Conservation (phyloP, 2,888 invertebrate genomes). For the Conops quadrifasciatus region DNA sequence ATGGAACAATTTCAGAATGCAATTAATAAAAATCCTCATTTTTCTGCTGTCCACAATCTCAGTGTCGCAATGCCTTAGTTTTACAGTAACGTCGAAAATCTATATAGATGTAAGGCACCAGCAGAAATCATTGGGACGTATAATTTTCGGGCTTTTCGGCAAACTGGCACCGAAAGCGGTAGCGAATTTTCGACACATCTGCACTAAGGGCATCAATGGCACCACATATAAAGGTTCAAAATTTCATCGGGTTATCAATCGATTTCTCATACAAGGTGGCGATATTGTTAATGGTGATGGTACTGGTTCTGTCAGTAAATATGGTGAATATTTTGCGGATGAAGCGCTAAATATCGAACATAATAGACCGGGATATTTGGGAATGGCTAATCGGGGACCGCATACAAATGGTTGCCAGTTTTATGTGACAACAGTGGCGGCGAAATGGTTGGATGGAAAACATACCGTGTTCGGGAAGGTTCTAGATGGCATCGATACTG, state of each 20-base stretch:
- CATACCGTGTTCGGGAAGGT: conserved; percentile 93
- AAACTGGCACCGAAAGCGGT: conserved; percentile 86
- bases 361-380: conserved; percentile 82
- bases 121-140: conserved; percentile 76
- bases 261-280: conserved; percentile 94
- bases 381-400: conserved; percentile 89
- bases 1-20: not conserved
- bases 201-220: conserved; percentile 78
- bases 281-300: conserved; percentile 84
- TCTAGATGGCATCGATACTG: conserved; percentile 78
- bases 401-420: conserved; percentile 97
- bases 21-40: conserved; percentile 38
- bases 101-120: conserved; percentile 83
- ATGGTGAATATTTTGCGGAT: conserved; percentile 85
- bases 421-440: conserved; percentile 87
- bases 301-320: conserved; percentile 84
- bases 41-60: conserved; percentile 39
- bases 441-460: conserved; percentile 88
- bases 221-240: conserved; percentile 79
- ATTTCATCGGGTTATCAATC: conserved; percentile 86
- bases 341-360: conserved; percentile 86
- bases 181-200: conserved; percentile 85
- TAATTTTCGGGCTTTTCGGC: conserved; percentile 84
- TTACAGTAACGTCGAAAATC: conserved; percentile 68
- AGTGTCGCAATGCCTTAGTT: conserved; percentile 51